Evolutionary conservation across 2,113 vertebrate genomes (phyloP).

Genomic region (Nibea albiflora): DNA sequence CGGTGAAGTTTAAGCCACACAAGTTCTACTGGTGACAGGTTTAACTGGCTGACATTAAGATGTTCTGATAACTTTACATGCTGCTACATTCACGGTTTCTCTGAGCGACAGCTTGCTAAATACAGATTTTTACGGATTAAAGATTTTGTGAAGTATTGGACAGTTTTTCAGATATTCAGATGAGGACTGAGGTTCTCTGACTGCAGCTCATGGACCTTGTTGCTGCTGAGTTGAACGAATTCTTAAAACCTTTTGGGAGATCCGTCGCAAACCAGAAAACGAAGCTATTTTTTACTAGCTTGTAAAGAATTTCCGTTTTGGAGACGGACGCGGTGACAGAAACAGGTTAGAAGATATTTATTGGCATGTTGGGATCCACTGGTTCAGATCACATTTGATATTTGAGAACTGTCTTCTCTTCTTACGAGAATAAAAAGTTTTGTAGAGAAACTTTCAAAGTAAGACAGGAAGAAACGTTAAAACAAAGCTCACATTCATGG

Average conservation of each 20-base stretch:
- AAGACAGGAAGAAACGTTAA: neutral
- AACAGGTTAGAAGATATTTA: too few species aligned
- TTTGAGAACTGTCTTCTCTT: neutral
- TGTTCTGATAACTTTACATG: too few species aligned
- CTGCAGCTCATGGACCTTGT: neutral
- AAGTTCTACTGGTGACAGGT: too few species aligned
- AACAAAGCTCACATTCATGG: neutral
- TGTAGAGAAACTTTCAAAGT: neutral
- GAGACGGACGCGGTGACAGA: neutral
- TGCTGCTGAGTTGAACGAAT: neutral
- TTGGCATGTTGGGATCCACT: neutral
- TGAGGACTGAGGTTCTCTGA: neutral
- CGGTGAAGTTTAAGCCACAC: too few species aligned
- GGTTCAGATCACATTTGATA: neutral
- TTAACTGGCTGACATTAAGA: too few species aligned
- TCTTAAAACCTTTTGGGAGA: neutral
- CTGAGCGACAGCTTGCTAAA: too few species aligned
- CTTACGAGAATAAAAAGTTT: neutral
- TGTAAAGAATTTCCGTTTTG: neutral
- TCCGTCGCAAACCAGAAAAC: neutral
- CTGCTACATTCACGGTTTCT: too few species aligned
- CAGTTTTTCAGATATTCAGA: neutral
- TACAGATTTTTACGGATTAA: too few species aligned
- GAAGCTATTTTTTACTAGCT: neutral
- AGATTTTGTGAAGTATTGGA: neutral